phyloP scores from a whole-genome alignment of 2,113 vertebrate genomes.

The Alexandromys fortis region DNA sequence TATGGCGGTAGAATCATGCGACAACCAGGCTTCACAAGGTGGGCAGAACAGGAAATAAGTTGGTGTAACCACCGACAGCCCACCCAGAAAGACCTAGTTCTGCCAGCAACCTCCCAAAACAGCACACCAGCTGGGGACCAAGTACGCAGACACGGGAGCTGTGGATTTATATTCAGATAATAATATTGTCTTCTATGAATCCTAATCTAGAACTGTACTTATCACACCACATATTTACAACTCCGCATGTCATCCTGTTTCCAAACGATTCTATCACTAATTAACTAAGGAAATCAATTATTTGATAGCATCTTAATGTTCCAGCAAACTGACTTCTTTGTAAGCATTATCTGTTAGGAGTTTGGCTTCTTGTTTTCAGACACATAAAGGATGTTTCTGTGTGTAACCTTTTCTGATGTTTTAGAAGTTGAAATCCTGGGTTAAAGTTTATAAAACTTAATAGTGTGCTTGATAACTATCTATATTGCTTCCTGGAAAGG shows the following conservation, averaged over 20 bases:
- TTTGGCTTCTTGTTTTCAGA: slow-evolving; percentile 25
- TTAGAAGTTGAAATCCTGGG: slow-evolving; percentile 29
- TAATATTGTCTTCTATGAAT: neutral
- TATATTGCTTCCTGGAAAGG: slow-evolving; percentile 35
- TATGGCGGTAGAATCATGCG: neutral
- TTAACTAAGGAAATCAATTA: slow-evolving; percentile 11
- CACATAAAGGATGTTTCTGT: neutral
- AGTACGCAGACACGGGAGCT: neutral
- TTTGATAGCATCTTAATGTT: slow-evolving; percentile 46
- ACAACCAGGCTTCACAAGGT: neutral
- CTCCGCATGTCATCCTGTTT: neutral
- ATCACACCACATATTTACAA: neutral
- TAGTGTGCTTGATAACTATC: slow-evolving; percentile 1
- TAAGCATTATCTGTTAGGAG: neutral
- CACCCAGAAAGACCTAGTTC: neutral
- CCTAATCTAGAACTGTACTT: neutral
- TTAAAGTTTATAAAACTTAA: slow-evolving; percentile 18
- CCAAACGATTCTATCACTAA: neutral
- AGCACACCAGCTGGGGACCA: neutral
- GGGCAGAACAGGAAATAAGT: neutral
- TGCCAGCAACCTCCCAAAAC: neutral
- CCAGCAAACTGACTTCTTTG: neutral
- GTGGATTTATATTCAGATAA: neutral
- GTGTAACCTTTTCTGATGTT: slow-evolving; percentile 5
- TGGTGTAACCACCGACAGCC: neutral